Base-by-base conservation (phyloP, 2,113 vertebrate species). In the Vulpes lagopus region DNA sequence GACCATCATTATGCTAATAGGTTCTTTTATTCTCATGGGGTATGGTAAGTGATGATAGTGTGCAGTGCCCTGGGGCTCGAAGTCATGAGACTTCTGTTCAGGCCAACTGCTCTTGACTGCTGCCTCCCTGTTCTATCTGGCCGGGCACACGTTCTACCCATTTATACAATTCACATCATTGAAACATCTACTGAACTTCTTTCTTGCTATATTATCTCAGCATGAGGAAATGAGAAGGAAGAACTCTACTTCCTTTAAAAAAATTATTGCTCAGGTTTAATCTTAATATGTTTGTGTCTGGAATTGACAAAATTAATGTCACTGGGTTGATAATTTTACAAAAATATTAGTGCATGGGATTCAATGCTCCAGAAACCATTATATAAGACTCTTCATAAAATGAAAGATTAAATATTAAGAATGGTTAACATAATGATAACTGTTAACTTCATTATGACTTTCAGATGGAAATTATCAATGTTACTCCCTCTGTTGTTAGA, bases 21-120 rank as follows among this genome's bases (percentile, higher is more conserved):
- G 99, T 49, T 99, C 99, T 20, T 99, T 99, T 94, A 99, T 99
- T 95, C 99, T 99, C 1, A 99, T 98, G 99, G 99, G 99, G 27
- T 99, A 98, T 96, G 99, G 99, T 99, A 97, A 98, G 97, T 73
- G 20, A 38, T 1, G 22, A 38, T 1, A 6, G 2, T 16, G 60
- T 53, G 32, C 43, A 35, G 25, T 9, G 59, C 27, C 10, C 23
- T 55, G 19, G n/a, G 25, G 8, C 19, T 1, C 9, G 17, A 51
- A 81, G 57, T 27, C 23, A 14, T 6, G 55, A 53, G 32, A 35
- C 1, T 43, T 9, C 38, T 94, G 38, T 23, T 32, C 62, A 5
- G 30, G 22, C 19, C 25, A 4, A 43, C 53, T 90, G 11, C 8
- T 57, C 64, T 76, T 90, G 32, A 14, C 12, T 14, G 5, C 43